These are phyloP conservation scores for Oncorhynchus keta DNA, from an alignment of 2,113 vertebrate species.

Conservation along the genomic window DNA sequence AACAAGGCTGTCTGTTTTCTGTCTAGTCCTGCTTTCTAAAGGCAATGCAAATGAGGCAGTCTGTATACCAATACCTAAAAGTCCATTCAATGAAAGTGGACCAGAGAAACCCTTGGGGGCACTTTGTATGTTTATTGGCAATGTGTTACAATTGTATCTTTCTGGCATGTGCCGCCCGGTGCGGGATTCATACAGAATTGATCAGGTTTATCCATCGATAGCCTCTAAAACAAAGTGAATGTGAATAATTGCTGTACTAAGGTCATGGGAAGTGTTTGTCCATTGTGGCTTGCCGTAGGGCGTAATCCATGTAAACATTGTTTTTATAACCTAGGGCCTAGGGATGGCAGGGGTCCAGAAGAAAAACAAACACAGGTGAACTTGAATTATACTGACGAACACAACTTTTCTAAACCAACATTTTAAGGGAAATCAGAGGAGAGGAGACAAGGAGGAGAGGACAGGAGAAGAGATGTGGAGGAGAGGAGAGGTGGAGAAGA, in stretches of 20 bases:
- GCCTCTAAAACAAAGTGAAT: neutral
- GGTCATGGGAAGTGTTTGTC: neutral
- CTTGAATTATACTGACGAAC: no score
- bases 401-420: no score
- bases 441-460: no score
- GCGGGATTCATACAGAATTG: slow-evolving; percentile 6
- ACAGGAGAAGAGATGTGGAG: no score
- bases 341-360: neutral
- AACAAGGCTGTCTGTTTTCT: slow-evolving; percentile 12
- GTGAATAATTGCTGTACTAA: neutral
- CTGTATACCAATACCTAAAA: slow-evolving; percentile 2
- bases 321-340: neutral
- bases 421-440: no score
- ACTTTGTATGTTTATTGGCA: slow-evolving; percentile 16
- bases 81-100: slow-evolving; percentile 7
- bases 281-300: neutral
- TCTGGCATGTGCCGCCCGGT: neutral
- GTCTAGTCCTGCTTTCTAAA: slow-evolving; percentile 17
- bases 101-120: slow-evolving; percentile 6
- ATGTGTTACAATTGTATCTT: slow-evolving; percentile 11
- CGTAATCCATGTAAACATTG: no score
- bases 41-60: slow-evolving; percentile 25
- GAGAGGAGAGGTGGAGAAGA: no score
- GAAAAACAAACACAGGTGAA: no score
- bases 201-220: neutral